Conservation (phyloP, 2,113 vertebrate species). For the human (Homo sapiens) region DNA sequence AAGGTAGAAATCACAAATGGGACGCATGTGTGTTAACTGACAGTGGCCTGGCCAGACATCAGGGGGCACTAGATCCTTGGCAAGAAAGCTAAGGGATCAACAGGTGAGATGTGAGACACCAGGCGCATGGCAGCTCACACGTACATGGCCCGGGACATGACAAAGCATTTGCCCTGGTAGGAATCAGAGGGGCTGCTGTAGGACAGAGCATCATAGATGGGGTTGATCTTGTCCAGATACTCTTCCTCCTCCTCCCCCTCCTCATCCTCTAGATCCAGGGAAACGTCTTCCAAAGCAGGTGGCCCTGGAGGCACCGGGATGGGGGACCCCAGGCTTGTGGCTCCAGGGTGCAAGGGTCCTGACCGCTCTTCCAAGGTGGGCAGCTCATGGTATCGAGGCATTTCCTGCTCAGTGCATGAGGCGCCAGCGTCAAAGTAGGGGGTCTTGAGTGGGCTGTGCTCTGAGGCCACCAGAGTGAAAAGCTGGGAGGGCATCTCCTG, state of each 20-base stretch:
- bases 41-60: neutral
- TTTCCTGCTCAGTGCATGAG: slow-evolving; percentile 61
- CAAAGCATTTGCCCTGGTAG: slow-evolving; percentile 75
- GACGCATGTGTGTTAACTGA: neutral
- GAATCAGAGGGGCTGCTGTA: slow-evolving; percentile 54
- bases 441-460: slow-evolving; percentile 77
- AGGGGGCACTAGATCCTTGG: neutral
- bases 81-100: neutral
- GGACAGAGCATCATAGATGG: slow-evolving; percentile 78
- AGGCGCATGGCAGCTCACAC: slow-evolving; percentile 67
- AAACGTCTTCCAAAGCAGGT: neutral
- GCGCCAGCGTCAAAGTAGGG: slow-evolving; percentile 74
- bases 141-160: slow-evolving; percentile 84
- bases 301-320: slow-evolving; percentile 54
- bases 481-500: slow-evolving; percentile 76
- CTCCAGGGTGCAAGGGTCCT: slow-evolving; percentile 58
- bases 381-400: slow-evolving; percentile 77
- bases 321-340: slow-evolving; percentile 49
- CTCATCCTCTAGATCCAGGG: slow-evolving; percentile 59
- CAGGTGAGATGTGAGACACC: neutral
- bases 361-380: slow-evolving; percentile 76
- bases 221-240: slow-evolving; percentile 82
- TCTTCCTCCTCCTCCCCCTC: slow-evolving; percentile 67
- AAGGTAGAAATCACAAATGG: slow-evolving; percentile 18
- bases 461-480: slow-evolving; percentile 68